Conservation (phyloP, 2,888 invertebrate genomes). For the Ophraella communa region DNA sequence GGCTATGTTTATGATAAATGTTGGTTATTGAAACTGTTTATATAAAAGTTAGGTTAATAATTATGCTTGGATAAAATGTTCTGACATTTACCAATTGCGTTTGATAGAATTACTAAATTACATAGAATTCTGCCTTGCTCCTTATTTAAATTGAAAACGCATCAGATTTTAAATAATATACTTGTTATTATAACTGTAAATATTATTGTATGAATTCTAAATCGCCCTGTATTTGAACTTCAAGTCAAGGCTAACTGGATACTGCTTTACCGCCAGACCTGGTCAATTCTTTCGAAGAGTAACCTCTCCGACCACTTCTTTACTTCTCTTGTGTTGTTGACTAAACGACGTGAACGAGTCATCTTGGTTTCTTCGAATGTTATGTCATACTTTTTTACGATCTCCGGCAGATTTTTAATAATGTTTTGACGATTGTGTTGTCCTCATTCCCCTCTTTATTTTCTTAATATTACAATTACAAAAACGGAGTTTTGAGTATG, state of each 20-base stretch:
- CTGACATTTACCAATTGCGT: too few species aligned
- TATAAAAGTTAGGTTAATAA: too few species aligned
- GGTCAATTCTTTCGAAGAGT: background rate
- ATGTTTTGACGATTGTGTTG: background rate
- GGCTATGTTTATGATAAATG: too few species aligned
- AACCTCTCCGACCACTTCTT: conserved; percentile 9
- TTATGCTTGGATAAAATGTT: too few species aligned
- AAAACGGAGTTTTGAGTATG: too few species aligned
- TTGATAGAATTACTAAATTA: too few species aligned
- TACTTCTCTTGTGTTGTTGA: conserved; percentile 9
- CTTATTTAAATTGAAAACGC: too few species aligned
- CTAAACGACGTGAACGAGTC: conserved; percentile 20
- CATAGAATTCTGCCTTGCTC: too few species aligned
- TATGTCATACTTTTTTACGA: conserved; percentile 25
- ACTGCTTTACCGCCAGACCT: conserved; percentile 24
- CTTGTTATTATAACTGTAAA: too few species aligned
- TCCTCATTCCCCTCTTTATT: background rate
- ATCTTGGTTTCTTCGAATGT: conserved; percentile 17
- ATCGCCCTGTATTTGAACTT: conserved; percentile 38
- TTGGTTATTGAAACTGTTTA: too few species aligned
- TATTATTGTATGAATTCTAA: background rate
- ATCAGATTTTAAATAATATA: too few species aligned
- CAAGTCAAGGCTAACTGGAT: conserved; percentile 46
- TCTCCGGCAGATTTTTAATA: background rate
- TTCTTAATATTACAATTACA: background rate